Percentiles rank a stretch among this genome's conserved stretches.
phyloP scores from a whole-genome alignment of 2,113 vertebrate genomes.

The Origma solitaria region DNA sequence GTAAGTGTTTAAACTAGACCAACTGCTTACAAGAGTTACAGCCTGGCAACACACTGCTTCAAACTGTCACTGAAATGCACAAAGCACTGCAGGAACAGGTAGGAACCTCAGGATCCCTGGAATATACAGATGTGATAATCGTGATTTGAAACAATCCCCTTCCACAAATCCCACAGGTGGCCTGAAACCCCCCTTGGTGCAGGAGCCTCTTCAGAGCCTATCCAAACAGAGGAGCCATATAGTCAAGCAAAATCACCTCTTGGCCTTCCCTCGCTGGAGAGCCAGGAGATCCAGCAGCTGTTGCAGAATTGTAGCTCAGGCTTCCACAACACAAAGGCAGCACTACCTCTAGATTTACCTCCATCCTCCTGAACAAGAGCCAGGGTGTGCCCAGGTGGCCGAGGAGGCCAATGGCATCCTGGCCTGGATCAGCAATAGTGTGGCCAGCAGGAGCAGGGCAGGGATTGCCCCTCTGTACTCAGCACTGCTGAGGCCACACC shows the following conservation, averaged over 20 bases:
- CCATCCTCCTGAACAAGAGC: not conserved
- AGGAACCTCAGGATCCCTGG: not conserved
- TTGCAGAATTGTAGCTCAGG: rapidly evolving
- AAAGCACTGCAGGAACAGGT: not conserved
- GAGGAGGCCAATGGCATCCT: rapidly evolving
- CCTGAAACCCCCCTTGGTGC: not conserved
- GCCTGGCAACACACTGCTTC: not conserved
- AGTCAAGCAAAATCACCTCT: not conserved
- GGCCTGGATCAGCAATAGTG: not conserved
- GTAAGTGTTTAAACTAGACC: not conserved
- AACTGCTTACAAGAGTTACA: not conserved
- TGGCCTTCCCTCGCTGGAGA: not conserved
- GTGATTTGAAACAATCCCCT: not conserved
- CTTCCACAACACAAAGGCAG: not conserved
- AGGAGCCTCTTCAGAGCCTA: not conserved
- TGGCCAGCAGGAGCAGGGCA: not conserved
- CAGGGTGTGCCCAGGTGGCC: rapidly evolving
- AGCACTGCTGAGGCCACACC: rapidly evolving
- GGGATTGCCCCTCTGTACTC: rapidly evolving
- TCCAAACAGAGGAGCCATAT: not conserved
- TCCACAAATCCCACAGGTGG: not conserved
- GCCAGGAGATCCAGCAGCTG: not conserved
- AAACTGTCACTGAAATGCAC: not conserved
- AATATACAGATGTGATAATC: not conserved
- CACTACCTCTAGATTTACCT: not conserved